Percentiles rank a stretch among this genome's conserved stretches.
Evolutionary conservation across 2,797 vertebrate species (phyloP).

Genomic region (Luscinia luscinia): DNA sequence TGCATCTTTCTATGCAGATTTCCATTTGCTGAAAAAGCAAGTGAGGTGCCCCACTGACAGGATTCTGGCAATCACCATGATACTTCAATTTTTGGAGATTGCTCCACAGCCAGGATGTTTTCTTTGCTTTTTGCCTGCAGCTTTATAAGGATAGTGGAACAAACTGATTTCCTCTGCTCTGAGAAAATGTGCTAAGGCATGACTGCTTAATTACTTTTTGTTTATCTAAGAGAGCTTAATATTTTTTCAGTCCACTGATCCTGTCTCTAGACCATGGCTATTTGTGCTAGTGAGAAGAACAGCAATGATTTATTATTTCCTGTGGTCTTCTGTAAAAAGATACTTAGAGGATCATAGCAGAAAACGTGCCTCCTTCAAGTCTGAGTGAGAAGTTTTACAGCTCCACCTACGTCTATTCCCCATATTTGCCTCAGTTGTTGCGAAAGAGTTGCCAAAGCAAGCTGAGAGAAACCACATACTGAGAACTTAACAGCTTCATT

Average conservation of each 20-base stretch:
- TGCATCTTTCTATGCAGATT: not conserved
- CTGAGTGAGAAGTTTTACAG: slow-evolving; percentile 26
- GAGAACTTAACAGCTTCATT: slow-evolving; percentile 45
- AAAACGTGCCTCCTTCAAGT: slow-evolving; percentile 20
- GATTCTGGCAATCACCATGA: not conserved
- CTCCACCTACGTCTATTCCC: not conserved
- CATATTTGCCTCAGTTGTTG: not conserved
- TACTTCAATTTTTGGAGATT: not conserved
- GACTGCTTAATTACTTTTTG: slow-evolving; percentile 24
- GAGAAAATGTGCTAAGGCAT: not conserved
- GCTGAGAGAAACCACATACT: slow-evolving; percentile 32
- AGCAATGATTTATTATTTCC: slow-evolving; percentile 40
- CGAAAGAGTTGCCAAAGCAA: slow-evolving; percentile 33
- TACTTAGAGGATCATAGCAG: not conserved
- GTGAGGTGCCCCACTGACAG: not conserved
- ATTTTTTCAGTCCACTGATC: slow-evolving; percentile 3
- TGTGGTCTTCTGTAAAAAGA: not conserved
- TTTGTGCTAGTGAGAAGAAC: not conserved
- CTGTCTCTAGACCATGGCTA: not conserved
- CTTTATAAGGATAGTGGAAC: not conserved
- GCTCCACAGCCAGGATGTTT: not conserved
- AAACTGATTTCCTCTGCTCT: not conserved
- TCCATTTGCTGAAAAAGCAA: not conserved
- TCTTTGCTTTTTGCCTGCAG: not conserved
- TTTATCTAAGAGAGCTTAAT: not conserved